Percentiles rank a stretch among this genome's conserved stretches.
phyloP scores from a whole-genome alignment of 2,797 vertebrate genomes.

The Sebastes wilsoni region DNA sequence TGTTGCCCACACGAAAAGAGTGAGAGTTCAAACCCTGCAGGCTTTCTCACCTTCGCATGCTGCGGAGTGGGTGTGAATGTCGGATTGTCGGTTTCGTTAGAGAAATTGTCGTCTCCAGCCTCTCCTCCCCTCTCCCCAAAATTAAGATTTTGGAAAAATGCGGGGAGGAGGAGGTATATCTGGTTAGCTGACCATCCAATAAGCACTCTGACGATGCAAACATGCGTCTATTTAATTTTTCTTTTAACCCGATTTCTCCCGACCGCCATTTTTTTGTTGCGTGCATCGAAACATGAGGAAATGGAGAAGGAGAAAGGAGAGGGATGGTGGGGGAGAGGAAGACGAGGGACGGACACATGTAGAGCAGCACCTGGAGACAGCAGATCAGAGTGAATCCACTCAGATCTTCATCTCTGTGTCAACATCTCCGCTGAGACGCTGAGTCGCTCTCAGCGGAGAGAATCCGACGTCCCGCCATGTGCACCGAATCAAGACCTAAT shows the following conservation, averaged over 20 bases:
- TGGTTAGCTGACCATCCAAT: neutral
- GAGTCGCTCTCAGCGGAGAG: slow-evolving; percentile 7
- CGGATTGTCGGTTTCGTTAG: neutral
- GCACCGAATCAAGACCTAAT: slow-evolving; percentile 34
- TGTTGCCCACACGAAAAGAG: neutral
- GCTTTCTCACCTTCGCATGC: neutral
- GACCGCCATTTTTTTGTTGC: neutral
- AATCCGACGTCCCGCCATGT: slow-evolving; percentile 9
- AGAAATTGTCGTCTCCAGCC: neutral
- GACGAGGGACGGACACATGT: neutral
- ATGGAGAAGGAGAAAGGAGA: neutral
- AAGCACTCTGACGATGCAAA: neutral
- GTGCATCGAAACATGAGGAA: neutral
- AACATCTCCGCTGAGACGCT: neutral
- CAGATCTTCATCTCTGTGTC: slow-evolving; percentile 26
- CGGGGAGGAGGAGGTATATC: neutral
- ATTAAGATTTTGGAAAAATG: neutral
- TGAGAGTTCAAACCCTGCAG: neutral
- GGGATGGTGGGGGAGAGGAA: neutral
- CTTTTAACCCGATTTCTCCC: neutral
- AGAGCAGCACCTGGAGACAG: neutral
- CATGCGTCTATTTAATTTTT: neutral
- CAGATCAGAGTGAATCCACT: slow-evolving; percentile 3
- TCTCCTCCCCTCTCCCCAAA: neutral
- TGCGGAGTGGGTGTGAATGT: neutral